Conservation (phyloP, 2,888 invertebrate species). For the Rhynchonema sp. region DNA sequence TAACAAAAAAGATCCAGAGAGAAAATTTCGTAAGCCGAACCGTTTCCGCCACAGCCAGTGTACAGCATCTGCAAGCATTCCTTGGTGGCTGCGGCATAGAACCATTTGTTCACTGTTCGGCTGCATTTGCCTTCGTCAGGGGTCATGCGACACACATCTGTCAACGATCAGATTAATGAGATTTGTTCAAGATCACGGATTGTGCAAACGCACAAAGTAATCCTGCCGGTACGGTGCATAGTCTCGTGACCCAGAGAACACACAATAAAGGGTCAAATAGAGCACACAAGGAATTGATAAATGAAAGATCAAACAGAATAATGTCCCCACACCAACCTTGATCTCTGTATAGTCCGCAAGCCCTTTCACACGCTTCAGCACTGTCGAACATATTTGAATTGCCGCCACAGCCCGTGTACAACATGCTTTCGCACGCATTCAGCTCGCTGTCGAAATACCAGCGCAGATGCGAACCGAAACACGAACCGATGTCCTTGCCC, state of each 20-base stretch:
- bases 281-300: too few relatives aligned
- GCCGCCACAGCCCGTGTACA: constrained; percentile 67
- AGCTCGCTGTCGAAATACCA: constrained; percentile 53
- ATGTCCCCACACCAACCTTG: constrained; percentile 47
- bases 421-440: constrained; percentile 49
- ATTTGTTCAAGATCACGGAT: too few relatives aligned
- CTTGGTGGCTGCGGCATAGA: constrained; percentile 41
- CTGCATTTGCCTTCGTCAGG: constrained; percentile 52
- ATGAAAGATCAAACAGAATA: too few relatives aligned
- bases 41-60: constrained; percentile 66
- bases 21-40: too few relatives aligned
- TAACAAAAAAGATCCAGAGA: too few relatives aligned
- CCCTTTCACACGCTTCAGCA: constrained; percentile 43
- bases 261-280: too few relatives aligned
- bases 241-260: too few relatives aligned
- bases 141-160: constrained; percentile 49
- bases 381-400: constrained; percentile 57
- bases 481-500: constrained; percentile 46
- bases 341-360: constrained; percentile 46
- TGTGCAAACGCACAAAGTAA: too few relatives aligned
- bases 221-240: too few relatives aligned
- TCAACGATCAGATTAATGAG: too few relatives aligned
- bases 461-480: constrained; percentile 40
- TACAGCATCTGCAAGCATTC: constrained; percentile 58
- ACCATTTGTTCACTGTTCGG: constrained; percentile 46